Percentiles rank a stretch among this genome's conserved stretches.
These are phyloP conservation scores for Melanerpes aurifrons DNA, from an alignment of 2,113 vertebrate genomes.

Conservation along the genomic window DNA sequence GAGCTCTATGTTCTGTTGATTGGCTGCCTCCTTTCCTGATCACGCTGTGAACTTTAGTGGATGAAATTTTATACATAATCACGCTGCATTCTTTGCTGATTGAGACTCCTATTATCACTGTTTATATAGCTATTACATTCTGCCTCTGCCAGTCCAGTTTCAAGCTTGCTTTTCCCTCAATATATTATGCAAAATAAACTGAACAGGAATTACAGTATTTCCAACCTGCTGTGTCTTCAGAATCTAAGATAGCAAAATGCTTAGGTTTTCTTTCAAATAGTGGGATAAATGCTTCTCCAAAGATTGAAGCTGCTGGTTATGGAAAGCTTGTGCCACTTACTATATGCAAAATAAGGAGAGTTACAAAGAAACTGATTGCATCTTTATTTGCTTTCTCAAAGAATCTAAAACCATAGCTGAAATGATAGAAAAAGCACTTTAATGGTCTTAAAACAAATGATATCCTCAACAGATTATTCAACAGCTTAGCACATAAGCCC, in stretches of 20 bases:
- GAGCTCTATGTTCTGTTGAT: constrained; percentile 24
- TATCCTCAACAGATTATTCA: constrained; percentile 17
- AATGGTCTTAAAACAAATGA: constrained; percentile 64
- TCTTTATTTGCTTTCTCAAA: constrained; percentile 76
- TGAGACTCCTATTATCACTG: constrained; percentile 51
- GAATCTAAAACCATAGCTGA: constrained; percentile 67
- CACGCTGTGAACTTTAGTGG: constrained; percentile 68
- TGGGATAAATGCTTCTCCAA: constrained; percentile 64
- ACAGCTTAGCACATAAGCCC: constrained; percentile 21
- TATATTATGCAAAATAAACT: constrained; percentile 76
- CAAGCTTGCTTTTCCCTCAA: constrained; percentile 63
- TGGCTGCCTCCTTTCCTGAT: constrained; percentile 63
- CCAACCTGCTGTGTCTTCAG: constrained; percentile 73
- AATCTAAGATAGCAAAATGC: constrained; percentile 70
- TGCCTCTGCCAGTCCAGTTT: constrained; percentile 59
- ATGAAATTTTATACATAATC: constrained; percentile 75
- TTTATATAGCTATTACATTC: constrained; percentile 50
- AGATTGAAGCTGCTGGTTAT: constrained; percentile 59
- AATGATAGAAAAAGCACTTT: constrained; percentile 67
- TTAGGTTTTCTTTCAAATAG: constrained; percentile 68
- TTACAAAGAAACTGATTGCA: constrained; percentile 80
- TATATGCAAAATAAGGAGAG: constrained; percentile 71
- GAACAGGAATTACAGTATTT: constrained; percentile 74
- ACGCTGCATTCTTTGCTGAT: constrained; percentile 72
- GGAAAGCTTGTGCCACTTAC: constrained; percentile 64